phyloP scores from a whole-genome alignment of 2,113 vertebrate genomes.

The Chinchilla lanigera region DNA sequence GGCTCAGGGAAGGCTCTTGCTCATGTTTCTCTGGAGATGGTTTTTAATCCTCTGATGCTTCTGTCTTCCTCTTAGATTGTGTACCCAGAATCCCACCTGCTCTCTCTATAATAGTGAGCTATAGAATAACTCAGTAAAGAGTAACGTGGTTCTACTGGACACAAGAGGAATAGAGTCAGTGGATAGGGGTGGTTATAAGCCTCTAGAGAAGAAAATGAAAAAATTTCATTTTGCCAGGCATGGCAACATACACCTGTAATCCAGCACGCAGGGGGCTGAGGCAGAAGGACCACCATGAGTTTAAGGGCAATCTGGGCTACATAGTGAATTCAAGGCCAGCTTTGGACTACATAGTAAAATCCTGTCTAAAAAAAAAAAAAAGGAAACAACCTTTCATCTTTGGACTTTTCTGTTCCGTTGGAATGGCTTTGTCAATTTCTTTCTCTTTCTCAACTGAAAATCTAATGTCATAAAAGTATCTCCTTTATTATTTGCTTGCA shows the following conservation, averaged over 20 bases:
- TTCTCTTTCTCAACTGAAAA: constrained; percentile 64
- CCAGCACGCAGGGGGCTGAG: neutral
- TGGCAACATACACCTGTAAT: neutral
- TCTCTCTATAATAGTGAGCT: neutral
- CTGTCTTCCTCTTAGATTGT: constrained; percentile 1
- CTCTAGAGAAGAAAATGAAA: constrained; percentile 61
- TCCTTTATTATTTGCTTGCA: constrained; percentile 71
- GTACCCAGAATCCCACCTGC: constrained; percentile 6
- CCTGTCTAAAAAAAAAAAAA: neutral
- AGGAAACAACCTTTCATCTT: constrained; percentile 7
- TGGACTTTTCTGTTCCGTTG: constrained; percentile 74
- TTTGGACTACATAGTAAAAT: neutral
- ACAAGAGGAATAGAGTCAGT: neutral
- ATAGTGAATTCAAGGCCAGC: neutral
- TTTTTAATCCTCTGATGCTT: constrained; percentile 49
- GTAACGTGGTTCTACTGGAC: constrained; percentile 6
- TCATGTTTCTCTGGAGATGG: neutral
- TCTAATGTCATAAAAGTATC: constrained; percentile 61
- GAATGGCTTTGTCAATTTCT: constrained; percentile 40
- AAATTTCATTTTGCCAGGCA: neutral
- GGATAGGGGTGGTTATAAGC: neutral
- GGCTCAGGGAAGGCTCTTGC: constrained; percentile 70
- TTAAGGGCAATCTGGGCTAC: neutral
- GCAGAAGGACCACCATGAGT: neutral
- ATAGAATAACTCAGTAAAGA: neutral